Evolutionary conservation across 1,140 invertebrate species (phyloP).

Genomic region (Eupeodes corollae): DNA sequence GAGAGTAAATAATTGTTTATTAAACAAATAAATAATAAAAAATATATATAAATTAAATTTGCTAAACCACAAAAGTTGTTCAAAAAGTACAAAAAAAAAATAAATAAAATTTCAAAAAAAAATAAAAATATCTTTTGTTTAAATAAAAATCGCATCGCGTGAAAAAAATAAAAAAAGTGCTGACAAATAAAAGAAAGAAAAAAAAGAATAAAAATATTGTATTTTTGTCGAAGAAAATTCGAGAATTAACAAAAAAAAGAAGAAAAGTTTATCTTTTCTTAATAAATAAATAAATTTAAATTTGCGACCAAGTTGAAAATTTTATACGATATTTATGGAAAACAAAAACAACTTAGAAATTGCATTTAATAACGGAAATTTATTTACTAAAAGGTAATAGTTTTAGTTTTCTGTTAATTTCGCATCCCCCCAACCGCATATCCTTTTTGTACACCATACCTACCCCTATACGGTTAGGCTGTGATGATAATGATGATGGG

Average conservation of each 20-base stretch:
- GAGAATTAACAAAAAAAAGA: too few relatives aligned
- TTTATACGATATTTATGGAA: conserved; percentile 21
- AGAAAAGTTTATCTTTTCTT: too few relatives aligned
- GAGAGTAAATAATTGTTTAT: too few relatives aligned
- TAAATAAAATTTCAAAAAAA: conserved; percentile 2
- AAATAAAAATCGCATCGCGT: neutral
- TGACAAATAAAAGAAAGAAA: conserved; percentile 1
- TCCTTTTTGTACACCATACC: too few relatives aligned
- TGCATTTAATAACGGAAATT: conserved; percentile 38
- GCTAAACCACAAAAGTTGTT: conserved; percentile 5
- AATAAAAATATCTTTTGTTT: conserved; percentile 21
- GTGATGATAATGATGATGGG: too few relatives aligned
- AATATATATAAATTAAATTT: neutral
- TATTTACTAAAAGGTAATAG: conserved; percentile 36
- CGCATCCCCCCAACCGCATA: too few relatives aligned
- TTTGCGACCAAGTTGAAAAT: too few relatives aligned
- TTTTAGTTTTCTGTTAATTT: too few relatives aligned
- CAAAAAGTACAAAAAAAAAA: conserved; percentile 5
- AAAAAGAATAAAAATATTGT: neutral
- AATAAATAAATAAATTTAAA: too few relatives aligned
- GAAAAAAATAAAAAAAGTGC: neutral
- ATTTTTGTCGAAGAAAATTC: too few relatives aligned
- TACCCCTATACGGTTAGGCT: too few relatives aligned
- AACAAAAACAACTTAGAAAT: conserved; percentile 37
- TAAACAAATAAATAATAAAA: too few relatives aligned